These are phyloP conservation scores for Zele albiditarsus DNA, from an alignment of 2,888 invertebrate species.

Conservation along the genomic window DNA sequence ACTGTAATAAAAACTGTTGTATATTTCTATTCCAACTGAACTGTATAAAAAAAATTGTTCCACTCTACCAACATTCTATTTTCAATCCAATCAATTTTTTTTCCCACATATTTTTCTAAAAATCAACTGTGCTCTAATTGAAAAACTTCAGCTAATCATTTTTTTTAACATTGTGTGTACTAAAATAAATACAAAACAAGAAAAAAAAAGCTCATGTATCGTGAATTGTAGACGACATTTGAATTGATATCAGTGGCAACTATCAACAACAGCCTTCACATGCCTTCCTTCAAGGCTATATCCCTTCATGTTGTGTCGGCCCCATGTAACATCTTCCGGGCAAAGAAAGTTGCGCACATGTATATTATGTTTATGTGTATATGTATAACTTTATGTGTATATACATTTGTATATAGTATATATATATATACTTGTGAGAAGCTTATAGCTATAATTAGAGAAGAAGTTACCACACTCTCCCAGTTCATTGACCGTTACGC, in stretches of 20 bases:
- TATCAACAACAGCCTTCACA: constrained; percentile 17
- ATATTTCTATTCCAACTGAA: too few relatives aligned
- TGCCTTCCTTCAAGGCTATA: constrained; percentile 30
- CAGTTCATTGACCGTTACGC: constrained; percentile 56
- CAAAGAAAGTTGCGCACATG: constrained; percentile 45
- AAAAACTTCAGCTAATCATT: too few relatives aligned
- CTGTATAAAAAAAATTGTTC: too few relatives aligned
- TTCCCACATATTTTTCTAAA: too few relatives aligned
- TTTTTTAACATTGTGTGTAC: too few relatives aligned
- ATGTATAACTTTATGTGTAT: background rate
- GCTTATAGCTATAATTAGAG: constrained; percentile 50
- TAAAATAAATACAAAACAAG: too few relatives aligned
- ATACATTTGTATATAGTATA: constrained; percentile 11
- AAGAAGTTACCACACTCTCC: constrained; percentile 54
- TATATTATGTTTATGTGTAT: background rate
- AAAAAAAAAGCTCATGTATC: background rate
- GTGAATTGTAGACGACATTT: background rate
- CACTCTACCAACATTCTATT: too few relatives aligned
- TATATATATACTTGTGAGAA: constrained; percentile 38
- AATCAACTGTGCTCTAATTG: too few relatives aligned
- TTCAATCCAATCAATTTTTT: too few relatives aligned
- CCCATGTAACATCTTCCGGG: constrained; percentile 30
- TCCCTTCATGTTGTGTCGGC: background rate
- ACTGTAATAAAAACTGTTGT: too few relatives aligned
- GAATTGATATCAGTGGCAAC: background rate